Base-by-base conservation (phyloP, 92 coral and sea anemone genomes). In the Hydrozoanthus gracilis region DNA sequence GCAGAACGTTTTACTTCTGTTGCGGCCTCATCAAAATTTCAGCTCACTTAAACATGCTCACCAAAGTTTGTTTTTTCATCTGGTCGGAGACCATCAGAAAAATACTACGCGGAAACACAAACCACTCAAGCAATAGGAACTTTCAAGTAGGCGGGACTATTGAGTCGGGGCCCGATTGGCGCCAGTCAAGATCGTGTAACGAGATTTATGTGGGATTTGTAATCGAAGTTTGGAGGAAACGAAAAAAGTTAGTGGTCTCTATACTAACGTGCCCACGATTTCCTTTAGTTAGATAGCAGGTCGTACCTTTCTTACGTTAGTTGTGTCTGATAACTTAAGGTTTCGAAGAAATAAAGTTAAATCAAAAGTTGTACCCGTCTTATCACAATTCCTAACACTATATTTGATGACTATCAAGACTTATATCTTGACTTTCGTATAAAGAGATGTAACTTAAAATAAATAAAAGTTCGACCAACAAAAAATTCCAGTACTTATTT, bases 31-130 rank as follows among this genome's bases (percentile, higher is more conserved):
- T 76, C 82, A 76, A 54, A 64, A 8, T 76, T 76, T 52, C 44
- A 13, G 48, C 51, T 51, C n/a, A 20, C 44, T 50, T 27, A 76
- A 48, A 27, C 15, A 44, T 74, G 72, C 35, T 67, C 35, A 44
- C 66, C 66, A 50, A 80, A 50, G 48, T 80, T 47, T 80, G 85
- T 80, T 80, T 80, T 65, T 17, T 80, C 85, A 80, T 80, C 85
- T 80, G 85, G 74, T 80, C n/a, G 61, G 27, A 80, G 20, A 44
- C 85, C 85, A 80, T 80, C 69, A 80, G 74, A 6, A 80, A 67
- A 80, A 80, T 65, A 65, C 62, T 80, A 10, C 8, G 69, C 85
- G 85, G 85, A 80, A 80, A 44, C 44, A 52, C 72, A 78, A 78
- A 58, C 71, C 83, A 58, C 71, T 80, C 85, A 80, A 80, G 60